Evolutionary conservation across 2,113 vertebrate species (phyloP).

Genomic region (Atlantisia rogersi): DNA sequence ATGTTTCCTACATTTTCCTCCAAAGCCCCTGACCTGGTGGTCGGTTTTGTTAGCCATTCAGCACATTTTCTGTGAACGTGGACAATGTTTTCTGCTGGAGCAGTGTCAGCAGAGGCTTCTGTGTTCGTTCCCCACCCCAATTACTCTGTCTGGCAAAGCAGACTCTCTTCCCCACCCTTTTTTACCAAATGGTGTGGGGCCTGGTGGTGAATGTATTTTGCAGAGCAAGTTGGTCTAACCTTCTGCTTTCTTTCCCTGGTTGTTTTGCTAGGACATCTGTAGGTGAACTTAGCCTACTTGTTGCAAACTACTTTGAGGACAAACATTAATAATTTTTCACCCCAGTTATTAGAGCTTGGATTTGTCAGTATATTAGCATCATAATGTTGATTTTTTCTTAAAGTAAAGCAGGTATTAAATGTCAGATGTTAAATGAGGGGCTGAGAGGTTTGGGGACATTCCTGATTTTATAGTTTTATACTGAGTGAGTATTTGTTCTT

Average conservation of each 20-base stretch:
- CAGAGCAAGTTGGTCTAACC: constrained; percentile 9
- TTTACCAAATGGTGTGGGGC: background rate
- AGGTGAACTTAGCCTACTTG: constrained; percentile 23
- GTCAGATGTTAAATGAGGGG: background rate
- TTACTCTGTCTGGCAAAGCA: background rate
- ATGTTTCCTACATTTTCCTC: accelerated
- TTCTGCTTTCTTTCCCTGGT: background rate
- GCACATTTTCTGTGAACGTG: background rate
- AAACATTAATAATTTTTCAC: background rate
- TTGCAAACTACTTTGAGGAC: background rate
- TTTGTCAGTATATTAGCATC: background rate
- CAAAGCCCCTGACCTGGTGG: background rate
- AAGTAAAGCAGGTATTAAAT: background rate
- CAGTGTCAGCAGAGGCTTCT: background rate
- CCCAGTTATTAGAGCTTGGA: background rate
- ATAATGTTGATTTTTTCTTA: accelerated
- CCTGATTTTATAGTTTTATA: background rate
- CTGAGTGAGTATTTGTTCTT: background rate
- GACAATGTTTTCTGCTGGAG: background rate
- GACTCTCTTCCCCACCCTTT: background rate
- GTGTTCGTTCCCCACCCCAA: background rate
- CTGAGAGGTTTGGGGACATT: background rate
- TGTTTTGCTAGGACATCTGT: background rate
- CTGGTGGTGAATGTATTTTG: constrained; percentile 24
- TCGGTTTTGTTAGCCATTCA: background rate